phyloP scores from a whole-genome alignment of 2,113 vertebrate genomes.

The Microcebus griseorufus region DNA sequence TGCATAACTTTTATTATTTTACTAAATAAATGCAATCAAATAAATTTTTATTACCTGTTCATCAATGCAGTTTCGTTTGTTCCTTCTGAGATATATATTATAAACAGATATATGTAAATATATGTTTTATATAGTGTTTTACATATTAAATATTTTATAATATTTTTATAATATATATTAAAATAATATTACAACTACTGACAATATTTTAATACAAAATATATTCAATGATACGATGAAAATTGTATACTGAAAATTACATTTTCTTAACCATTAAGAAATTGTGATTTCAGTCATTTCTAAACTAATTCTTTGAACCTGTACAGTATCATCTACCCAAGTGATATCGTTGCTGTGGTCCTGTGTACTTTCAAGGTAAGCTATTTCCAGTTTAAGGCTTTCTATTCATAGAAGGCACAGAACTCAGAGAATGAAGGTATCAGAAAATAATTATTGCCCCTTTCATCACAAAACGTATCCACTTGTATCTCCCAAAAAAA shows the following conservation, averaged over 20 bases:
- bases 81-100: not conserved
- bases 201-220: not conserved
- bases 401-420: not conserved
- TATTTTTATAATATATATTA: not conserved
- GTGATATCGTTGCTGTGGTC: not conserved
- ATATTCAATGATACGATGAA: not conserved
- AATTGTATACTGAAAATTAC: too few species aligned
- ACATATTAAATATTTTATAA: not conserved
- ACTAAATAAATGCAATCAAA: not conserved
- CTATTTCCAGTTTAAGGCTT: not conserved
- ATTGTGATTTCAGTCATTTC: not conserved
- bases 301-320: not conserved
- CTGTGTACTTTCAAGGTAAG: not conserved
- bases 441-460: not conserved
- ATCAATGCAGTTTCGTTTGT: not conserved
- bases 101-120: not conserved
- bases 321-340: rapidly evolving
- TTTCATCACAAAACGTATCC: not conserved
- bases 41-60: not conserved
- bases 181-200: not conserved
- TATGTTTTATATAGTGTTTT: too few species aligned
- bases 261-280: too few species aligned
- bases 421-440: rapidly evolving
- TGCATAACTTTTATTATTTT: not conserved
- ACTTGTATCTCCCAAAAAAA: not conserved